These are phyloP conservation scores for Protodeltote pygarga DNA, from an alignment of 2,888 invertebrate species.

Conservation along the genomic window DNA sequence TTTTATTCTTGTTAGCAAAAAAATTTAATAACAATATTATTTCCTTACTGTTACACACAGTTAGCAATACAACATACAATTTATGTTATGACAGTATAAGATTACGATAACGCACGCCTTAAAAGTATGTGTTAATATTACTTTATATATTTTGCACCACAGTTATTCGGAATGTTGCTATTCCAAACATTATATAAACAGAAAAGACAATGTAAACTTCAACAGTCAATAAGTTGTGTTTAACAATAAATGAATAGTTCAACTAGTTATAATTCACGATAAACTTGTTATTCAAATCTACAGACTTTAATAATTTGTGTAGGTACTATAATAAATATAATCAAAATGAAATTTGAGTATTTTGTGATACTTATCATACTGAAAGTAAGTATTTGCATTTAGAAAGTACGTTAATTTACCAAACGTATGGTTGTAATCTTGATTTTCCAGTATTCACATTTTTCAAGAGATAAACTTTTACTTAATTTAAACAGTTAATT, in stretches of 20 bases:
- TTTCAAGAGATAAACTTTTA: too few species aligned
- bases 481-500: too few species aligned
- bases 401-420: neutral
- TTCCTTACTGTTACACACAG: neutral
- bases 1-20: constrained; percentile 20
- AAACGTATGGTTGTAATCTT: neutral
- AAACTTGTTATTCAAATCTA: neutral
- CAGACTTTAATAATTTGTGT: neutral
- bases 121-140: constrained; percentile 2
- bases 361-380: constrained; percentile 19
- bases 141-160: constrained; percentile 35
- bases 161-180: constrained; percentile 3
- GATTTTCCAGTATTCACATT: too few species aligned
- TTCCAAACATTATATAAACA: constrained; percentile 35
- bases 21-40: constrained; percentile 2
- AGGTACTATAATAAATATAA: too few species aligned
- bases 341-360: constrained; percentile 24
- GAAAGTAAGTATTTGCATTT: constrained; percentile 22
- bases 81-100: constrained; percentile 5
- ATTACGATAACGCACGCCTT: constrained; percentile 32
- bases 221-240: constrained; percentile 13
- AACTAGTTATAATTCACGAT: neutral
- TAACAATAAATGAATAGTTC: constrained; percentile 4
- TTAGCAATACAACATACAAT: constrained; percentile 12
- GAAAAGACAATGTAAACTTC: constrained; percentile 4